Evolutionary conservation across 2,113 vertebrate species (phyloP).

Genomic region (Pedionomus torquatus): DNA sequence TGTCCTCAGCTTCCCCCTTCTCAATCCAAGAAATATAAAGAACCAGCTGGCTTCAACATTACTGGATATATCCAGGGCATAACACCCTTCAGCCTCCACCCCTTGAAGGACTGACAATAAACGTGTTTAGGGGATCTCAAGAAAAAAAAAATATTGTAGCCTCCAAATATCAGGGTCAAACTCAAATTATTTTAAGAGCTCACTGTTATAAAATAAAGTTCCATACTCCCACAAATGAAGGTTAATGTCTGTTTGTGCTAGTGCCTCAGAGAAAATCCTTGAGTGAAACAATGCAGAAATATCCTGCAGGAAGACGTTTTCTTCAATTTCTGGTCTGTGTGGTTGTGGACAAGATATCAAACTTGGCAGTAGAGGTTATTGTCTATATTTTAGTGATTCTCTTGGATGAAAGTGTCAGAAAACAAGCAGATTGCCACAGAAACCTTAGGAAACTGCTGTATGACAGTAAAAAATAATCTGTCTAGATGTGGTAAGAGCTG

Average conservation of each 20-base stretch:
- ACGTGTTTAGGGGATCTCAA: background rate
- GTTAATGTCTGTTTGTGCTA: background rate
- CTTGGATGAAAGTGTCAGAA: background rate
- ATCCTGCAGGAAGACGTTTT: background rate
- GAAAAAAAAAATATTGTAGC: background rate
- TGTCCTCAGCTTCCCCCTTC: background rate
- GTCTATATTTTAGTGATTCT: background rate
- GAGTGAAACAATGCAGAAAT: background rate
- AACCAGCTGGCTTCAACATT: background rate
- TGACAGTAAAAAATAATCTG: background rate
- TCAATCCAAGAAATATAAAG: background rate
- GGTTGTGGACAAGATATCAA: background rate
- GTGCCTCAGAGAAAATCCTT: background rate
- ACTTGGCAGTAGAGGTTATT: slow-evolving; percentile 1
- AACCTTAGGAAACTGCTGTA: background rate
- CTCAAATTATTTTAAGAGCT: background rate
- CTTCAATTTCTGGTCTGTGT: background rate
- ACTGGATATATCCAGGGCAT: background rate
- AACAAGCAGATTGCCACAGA: background rate
- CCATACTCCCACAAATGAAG: background rate
- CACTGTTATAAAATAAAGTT: background rate
- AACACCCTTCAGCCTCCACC: background rate
- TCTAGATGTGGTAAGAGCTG: background rate
- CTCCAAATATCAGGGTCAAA: background rate
- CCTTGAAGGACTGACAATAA: background rate